phyloP scores from a whole-genome alignment of 2,888 invertebrate species.

The Exephanes ischioxanthus region DNA sequence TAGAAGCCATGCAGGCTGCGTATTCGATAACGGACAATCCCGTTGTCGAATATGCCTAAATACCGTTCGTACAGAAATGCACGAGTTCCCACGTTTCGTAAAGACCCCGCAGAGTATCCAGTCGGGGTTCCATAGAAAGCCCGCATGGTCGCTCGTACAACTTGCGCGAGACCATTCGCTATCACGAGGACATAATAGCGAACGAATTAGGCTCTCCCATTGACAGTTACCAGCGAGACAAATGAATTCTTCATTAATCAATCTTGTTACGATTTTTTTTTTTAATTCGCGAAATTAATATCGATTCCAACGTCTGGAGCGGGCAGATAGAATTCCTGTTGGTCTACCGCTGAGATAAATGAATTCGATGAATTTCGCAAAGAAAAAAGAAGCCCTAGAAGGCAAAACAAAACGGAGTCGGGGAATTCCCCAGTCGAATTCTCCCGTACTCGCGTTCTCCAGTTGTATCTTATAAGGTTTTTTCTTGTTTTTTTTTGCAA shows the following conservation, averaged over 20 bases:
- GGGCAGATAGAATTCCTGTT: background rate
- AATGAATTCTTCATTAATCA: constrained; percentile 46
- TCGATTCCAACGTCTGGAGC: background rate
- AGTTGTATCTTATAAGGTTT: too few relatives aligned
- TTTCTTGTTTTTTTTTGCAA: too few relatives aligned
- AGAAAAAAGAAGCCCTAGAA: too few relatives aligned
- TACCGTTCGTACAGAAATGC: constrained; percentile 8
- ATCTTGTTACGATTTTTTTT: background rate
- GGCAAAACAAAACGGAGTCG: too few relatives aligned
- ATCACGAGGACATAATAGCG: constrained; percentile 45
- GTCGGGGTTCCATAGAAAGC: constrained; percentile 30
- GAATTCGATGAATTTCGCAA: background rate
- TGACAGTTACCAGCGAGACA: constrained; percentile 29
- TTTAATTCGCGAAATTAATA: background rate
- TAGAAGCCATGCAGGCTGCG: constrained; percentile 2
- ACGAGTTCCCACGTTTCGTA: constrained; percentile 58
- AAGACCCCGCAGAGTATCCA: constrained; percentile 16
- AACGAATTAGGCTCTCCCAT: constrained; percentile 43
- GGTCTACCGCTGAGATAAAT: constrained; percentile 5
- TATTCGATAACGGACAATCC: background rate
- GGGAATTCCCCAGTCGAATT: too few relatives aligned
- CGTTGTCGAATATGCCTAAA: constrained; percentile 39
- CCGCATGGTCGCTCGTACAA: constrained; percentile 50
- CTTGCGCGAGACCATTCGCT: constrained; percentile 1
- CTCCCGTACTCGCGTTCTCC: too few relatives aligned